phyloP scores from a whole-genome alignment of 2,888 invertebrate species.

The Drosophila ochracea region DNA sequence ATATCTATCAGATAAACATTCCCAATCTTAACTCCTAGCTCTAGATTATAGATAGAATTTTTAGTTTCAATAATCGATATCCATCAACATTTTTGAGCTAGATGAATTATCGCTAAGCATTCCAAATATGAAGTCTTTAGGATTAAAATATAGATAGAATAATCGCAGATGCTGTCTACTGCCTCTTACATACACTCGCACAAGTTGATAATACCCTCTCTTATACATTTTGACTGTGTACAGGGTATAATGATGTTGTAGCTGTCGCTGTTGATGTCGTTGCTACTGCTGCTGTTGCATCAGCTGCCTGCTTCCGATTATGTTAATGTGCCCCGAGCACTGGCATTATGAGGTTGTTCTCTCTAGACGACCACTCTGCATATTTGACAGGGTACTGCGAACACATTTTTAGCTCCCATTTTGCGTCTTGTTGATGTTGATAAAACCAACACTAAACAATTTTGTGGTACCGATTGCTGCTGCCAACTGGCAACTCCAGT shows the following conservation, averaged over 20 bases:
- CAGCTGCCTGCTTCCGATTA: conserved; percentile 67
- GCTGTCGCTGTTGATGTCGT: conserved; percentile 21
- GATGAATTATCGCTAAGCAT: not conserved
- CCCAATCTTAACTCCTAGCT: not conserved
- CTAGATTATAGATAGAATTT: not conserved
- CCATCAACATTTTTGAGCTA: not conserved
- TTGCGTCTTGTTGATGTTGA: conserved; percentile 34
- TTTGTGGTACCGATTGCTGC: conserved; percentile 53
- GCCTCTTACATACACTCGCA: no score
- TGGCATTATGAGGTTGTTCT: conserved; percentile 74
- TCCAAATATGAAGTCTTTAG: not conserved
- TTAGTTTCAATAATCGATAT: not conserved
- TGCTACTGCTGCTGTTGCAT: conserved; percentile 43
- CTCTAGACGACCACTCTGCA: conserved; percentile 71
- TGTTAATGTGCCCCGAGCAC: conserved; percentile 74
- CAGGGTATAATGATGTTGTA: conserved; percentile 58
- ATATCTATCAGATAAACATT: not conserved
- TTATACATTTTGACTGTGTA: no score
- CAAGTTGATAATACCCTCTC: not conserved
- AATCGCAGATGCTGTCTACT: not conserved
- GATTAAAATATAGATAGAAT: not conserved
- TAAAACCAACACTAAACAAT: conserved; percentile 53
- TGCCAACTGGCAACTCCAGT: conserved; percentile 29
- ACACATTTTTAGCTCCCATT: conserved; percentile 33
- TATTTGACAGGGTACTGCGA: conserved; percentile 61